Conservation (phyloP, 2,888 invertebrate genomes). For the Diploptera punctata region DNA sequence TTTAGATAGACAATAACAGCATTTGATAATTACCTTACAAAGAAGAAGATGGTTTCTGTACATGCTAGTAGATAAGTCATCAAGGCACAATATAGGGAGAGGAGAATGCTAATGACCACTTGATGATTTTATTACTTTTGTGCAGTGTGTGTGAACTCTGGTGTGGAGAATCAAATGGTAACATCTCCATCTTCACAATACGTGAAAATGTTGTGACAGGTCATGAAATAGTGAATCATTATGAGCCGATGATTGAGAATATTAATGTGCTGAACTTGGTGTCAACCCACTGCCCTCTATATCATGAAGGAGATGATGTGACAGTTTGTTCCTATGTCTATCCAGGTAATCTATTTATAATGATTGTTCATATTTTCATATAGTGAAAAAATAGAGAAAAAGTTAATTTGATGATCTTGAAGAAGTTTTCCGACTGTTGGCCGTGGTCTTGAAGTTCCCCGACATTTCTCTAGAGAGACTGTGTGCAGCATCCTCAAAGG, state of each 20-base stretch:
- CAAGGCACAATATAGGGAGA: constrained; percentile 2
- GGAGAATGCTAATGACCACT: neutral
- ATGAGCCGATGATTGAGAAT: constrained; percentile 63
- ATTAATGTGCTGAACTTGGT: constrained; percentile 75
- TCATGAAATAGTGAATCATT: constrained; percentile 73
- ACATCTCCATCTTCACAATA: constrained; percentile 78
- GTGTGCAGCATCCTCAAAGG: too few species aligned
- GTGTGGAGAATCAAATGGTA: constrained; percentile 86
- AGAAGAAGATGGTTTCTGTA: too few species aligned
- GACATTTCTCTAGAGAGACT: too few species aligned
- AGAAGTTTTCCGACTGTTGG: too few species aligned
- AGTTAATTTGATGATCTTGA: too few species aligned
- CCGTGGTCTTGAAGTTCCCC: too few species aligned
- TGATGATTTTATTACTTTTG: neutral
- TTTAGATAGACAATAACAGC: too few species aligned
- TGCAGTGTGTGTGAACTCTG: constrained; percentile 72
- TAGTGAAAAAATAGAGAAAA: too few species aligned
- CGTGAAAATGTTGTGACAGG: constrained; percentile 73
- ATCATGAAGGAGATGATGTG: constrained; percentile 45
- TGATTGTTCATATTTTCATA: too few species aligned
- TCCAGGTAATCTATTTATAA: constrained; percentile 71
- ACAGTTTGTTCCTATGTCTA: constrained; percentile 82
- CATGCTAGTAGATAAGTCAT: too few species aligned
- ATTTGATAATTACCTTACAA: too few species aligned
- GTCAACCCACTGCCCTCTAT: constrained; percentile 58